These are phyloP conservation scores for Chrysolina oricalcia DNA, from an alignment of 2,888 invertebrate genomes.

Conservation along the genomic window DNA sequence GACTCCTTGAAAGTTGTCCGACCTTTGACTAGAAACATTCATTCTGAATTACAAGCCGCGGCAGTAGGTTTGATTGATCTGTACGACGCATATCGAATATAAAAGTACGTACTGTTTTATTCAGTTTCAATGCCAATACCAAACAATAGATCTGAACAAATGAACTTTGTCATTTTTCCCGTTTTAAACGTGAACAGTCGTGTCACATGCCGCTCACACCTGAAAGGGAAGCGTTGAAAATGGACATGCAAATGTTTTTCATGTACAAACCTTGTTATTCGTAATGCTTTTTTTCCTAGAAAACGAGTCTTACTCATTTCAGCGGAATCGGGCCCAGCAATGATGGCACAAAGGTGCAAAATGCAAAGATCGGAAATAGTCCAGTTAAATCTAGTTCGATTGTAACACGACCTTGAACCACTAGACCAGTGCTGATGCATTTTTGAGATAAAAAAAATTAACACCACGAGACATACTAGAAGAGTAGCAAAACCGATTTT, in stretches of 20 bases:
- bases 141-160: slow-evolving; percentile 9
- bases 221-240: slow-evolving; percentile 8
- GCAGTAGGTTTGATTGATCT: background rate
- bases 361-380: background rate
- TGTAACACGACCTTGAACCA: too few relatives aligned
- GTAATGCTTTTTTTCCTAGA: slow-evolving; percentile 12
- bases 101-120: background rate
- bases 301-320: slow-evolving; percentile 18
- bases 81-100: slow-evolving; percentile 7
- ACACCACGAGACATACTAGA: too few relatives aligned
- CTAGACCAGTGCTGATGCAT: too few relatives aligned
- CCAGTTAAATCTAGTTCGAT: too few relatives aligned
- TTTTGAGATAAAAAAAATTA: too few relatives aligned
- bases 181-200: background rate
- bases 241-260: slow-evolving; percentile 28
- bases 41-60: background rate
- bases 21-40: slow-evolving; percentile 1
- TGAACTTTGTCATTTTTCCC: slow-evolving; percentile 27
- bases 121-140: background rate
- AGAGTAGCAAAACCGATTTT: too few relatives aligned
- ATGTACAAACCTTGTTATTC: slow-evolving; percentile 19
- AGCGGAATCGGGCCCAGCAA: background rate
- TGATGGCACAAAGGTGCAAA: background rate
- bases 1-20: background rate
- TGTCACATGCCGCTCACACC: background rate